Conservation (phyloP, 2,113 vertebrate genomes). For the Poicephalus meyeri region DNA sequence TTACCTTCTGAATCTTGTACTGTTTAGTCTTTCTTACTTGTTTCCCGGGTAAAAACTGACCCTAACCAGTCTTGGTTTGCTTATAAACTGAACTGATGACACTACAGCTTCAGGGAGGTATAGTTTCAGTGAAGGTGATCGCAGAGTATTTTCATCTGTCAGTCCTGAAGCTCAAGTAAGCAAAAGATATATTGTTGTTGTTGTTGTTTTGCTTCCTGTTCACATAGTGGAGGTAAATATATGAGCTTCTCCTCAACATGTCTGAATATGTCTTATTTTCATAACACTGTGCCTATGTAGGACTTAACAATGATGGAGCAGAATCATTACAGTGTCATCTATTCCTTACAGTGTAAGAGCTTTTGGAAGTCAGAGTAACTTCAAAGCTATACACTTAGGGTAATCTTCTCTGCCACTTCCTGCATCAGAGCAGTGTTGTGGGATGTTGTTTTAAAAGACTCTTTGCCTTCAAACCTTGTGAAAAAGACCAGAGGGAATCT, state of each 20-base stretch:
- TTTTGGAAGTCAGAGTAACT: constrained; percentile 29
- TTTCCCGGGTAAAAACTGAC: neutral
- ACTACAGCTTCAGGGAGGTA: neutral
- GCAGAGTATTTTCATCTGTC: neutral
- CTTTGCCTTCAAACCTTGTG: neutral
- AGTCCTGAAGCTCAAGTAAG: neutral
- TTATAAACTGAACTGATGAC: neutral
- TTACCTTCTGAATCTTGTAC: neutral
- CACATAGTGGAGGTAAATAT: neutral
- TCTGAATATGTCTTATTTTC: constrained; percentile 47
- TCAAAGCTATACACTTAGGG: neutral
- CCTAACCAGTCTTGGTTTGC: neutral
- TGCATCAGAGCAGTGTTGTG: neutral
- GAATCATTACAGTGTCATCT: neutral
- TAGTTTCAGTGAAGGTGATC: neutral
- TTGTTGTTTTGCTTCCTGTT: rapidly evolving
- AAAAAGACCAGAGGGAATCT: neutral
- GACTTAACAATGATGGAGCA: constrained; percentile 18
- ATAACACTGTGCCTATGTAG: neutral
- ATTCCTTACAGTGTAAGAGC: neutral
- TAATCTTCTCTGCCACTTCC: constrained; percentile 14
- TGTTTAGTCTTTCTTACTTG: neutral
- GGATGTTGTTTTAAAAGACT: neutral
- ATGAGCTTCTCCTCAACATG: neutral
- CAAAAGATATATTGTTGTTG: neutral